Evolutionary conservation across 2,888 invertebrate genomes (phyloP).

Genomic region (Cynaeus angustus): DNA sequence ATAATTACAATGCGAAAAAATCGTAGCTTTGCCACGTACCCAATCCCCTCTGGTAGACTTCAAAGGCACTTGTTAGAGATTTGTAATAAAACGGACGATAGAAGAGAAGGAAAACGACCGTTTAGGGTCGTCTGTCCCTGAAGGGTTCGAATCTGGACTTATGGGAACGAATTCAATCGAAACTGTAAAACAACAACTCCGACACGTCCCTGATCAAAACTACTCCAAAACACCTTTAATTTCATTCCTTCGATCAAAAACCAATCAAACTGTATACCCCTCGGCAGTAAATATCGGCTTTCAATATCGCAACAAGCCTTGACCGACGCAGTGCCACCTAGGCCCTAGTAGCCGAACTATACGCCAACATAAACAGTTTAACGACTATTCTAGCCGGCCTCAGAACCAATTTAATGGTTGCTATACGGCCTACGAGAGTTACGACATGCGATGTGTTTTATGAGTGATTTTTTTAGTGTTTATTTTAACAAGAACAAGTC

Average conservation of each 20-base stretch:
- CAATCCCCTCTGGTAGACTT: constrained; percentile 71
- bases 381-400: constrained; percentile 56
- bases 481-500: not conserved
- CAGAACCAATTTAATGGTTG: constrained; percentile 57
- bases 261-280: not conserved
- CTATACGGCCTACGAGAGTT: constrained; percentile 18
- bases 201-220: constrained; percentile 11
- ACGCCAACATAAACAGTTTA: constrained; percentile 57
- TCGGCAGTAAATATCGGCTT: constrained; percentile 15
- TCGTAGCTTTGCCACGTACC: constrained; percentile 31
- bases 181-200: constrained; percentile 53
- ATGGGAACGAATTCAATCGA: constrained; percentile 58
- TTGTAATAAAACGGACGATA: constrained; percentile 68
- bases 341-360: constrained; percentile 67
- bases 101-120: constrained; percentile 68
- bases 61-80: constrained; percentile 69
- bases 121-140: constrained; percentile 66
- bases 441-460: constrained; percentile 5
- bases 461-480: not conserved
- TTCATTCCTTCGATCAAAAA: too few relatives aligned
- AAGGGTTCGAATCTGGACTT: constrained; percentile 68
- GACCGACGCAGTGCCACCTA: constrained; percentile 65
- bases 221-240: too few relatives aligned
- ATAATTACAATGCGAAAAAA: constrained; percentile 3
- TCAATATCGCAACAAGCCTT: constrained; percentile 18